phyloP scores from a whole-genome alignment of 2,113 vertebrate genomes.

The Cebus imitator region DNA sequence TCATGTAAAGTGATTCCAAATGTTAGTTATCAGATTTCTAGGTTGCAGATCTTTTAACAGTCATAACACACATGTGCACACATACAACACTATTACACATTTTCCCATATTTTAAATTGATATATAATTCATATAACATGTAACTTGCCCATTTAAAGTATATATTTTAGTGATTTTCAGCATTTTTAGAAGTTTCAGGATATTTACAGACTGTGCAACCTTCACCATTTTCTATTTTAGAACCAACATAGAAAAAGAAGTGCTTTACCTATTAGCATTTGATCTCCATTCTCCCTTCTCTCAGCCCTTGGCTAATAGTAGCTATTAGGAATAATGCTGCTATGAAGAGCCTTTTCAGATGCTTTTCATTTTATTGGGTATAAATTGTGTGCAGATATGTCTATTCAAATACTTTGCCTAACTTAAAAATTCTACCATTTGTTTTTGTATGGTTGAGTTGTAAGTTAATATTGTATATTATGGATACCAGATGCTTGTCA shows the following conservation, averaged over 20 bases:
- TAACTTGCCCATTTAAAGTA: not conserved
- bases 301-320: not conserved
- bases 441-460: not conserved
- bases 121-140: not conserved
- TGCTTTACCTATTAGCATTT: too few species aligned
- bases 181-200: not conserved
- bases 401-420: not conserved
- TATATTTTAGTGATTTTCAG: not conserved
- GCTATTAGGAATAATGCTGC: not conserved
- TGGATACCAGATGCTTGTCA: not conserved
- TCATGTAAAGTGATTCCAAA: not conserved
- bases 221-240: not conserved
- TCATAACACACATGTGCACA: not conserved
- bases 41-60: not conserved
- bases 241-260: not conserved
- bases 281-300: not conserved
- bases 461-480: not conserved
- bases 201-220: not conserved
- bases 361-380: not conserved
- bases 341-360: not conserved
- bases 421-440: not conserved
- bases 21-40: not conserved
- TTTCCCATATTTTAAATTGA: not conserved
- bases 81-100: not conserved
- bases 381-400: not conserved